Conservation (phyloP, 2,797 vertebrate genomes). For the Eulemur coronatus region DNA sequence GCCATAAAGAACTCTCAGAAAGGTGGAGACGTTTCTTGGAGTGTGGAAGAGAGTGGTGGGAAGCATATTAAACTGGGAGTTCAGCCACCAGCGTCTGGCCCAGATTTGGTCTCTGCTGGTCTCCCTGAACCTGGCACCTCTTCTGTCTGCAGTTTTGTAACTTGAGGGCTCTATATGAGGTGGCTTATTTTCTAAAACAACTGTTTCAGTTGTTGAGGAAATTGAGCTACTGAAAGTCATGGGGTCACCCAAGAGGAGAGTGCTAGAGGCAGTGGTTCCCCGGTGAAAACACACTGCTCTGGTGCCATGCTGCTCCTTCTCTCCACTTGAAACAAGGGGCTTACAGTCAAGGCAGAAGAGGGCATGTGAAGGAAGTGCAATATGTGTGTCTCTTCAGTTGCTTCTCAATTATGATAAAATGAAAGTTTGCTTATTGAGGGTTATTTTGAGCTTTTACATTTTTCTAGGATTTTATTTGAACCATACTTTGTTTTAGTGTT, state of each 20-base stretch:
- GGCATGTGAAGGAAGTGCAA: not conserved
- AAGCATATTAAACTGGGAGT: not conserved
- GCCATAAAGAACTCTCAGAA: not conserved
- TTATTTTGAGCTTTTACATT: not conserved
- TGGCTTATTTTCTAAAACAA: constrained; percentile 35
- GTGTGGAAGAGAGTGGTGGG: not conserved
- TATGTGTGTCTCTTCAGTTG: not conserved
- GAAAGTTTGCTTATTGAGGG: not conserved
- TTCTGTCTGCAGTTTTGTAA: constrained; percentile 48
- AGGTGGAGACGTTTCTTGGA: not conserved
- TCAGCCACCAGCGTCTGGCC: not conserved
- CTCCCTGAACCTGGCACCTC: constrained; percentile 43
- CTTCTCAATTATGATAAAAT: not conserved
- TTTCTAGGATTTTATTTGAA: not conserved
- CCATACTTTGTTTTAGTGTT: not conserved
- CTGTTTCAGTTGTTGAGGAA: constrained; percentile 37
- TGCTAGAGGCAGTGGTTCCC: not conserved
- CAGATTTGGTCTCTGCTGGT: not conserved
- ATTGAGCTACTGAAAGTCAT: not conserved
- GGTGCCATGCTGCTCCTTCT: not conserved
- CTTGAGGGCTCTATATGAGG: not conserved
- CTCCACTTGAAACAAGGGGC: not conserved
- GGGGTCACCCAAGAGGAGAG: not conserved
- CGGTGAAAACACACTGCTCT: not conserved
- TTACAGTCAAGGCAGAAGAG: not conserved